Evolutionary conservation across 2,888 invertebrate species (phyloP), one percentile per base, ranked within the genome.

Genomic region (Eulithis testata): DNA sequence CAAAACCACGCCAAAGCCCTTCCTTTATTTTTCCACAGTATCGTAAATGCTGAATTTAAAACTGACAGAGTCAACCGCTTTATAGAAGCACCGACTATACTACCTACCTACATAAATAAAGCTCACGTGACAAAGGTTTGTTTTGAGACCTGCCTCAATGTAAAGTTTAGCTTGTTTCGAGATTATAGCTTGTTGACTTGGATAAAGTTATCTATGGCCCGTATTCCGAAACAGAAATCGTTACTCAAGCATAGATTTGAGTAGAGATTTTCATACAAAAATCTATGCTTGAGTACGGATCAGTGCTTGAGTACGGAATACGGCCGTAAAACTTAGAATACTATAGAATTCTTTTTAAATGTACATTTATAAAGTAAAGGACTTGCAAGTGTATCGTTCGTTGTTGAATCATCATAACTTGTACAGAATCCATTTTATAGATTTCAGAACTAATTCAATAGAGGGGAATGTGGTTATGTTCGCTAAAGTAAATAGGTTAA

Each of bases 401-500:
- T 37, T 37, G 37, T 5, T 37, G 37, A 37, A 37, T 3, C 9
- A 40, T 40, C 9, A 40, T 40, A 51, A 14, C 47, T 49, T 40
- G 40, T 14, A 40, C 40, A 14, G 14, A 53, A 53, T 37, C 9
- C 12, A 37, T 12, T 53, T 14, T 53, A 43, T 11, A 43, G 2
- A 37, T n/a, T 51, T 37, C 37, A 12, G n/a, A 36, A 37, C n/a
- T 12, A 51, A 51, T 43, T n/a, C 11, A 54, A 47, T n/a, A 55
- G 31, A 56, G 21, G 21, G 21, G 21, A 21, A 21, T 21, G 40
- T 59, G 50, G 27, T 14, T 27, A 51, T 60, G 37, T 47, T 66
- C 50, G 21, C 55, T 57, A 31, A 60, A 54, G 60, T 60, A 53
- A 21, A 21, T 51, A 51, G 31, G n/a, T n/a, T 57, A 31, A 60